Conservation (phyloP, 2,888 invertebrate species). For the Parnassius glacialis region DNA sequence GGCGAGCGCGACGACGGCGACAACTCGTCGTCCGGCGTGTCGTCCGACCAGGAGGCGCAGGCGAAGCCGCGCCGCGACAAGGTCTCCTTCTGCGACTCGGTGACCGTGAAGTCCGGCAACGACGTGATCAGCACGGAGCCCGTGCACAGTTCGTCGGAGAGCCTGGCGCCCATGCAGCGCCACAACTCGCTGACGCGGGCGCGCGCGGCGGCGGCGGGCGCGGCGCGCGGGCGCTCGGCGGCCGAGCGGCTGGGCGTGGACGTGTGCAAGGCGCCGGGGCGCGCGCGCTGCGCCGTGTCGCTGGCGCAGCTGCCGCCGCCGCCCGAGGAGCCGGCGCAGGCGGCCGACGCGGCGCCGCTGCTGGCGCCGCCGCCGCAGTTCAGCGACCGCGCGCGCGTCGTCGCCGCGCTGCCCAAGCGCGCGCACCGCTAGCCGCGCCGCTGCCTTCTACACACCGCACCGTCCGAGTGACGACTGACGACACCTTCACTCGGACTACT, state of each 20-base stretch:
- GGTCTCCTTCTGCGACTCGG: constrained; percentile 75
- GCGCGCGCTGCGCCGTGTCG: constrained; percentile 87
- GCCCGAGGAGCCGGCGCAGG: constrained; percentile 78
- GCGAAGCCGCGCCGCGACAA: constrained; percentile 59
- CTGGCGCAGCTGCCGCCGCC: constrained; percentile 53
- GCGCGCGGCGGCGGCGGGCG: constrained; percentile 75
- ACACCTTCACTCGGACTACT: too few species aligned
- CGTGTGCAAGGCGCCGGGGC: constrained; percentile 83
- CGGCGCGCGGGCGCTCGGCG: constrained; percentile 52
- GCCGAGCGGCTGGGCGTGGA: constrained; percentile 73
- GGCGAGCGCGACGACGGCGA: constrained; percentile 87
- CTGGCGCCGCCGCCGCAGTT: constrained; percentile 85
- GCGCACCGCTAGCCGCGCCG: constrained; percentile 56
- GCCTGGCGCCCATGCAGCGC: constrained; percentile 75
- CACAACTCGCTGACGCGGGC: constrained; percentile 83
- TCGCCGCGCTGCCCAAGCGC: constrained; percentile 90
- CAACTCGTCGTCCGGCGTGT: constrained; percentile 93
- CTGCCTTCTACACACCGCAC: not conserved
- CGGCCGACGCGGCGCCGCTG: constrained; percentile 65
- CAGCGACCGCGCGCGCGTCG: constrained; percentile 92
- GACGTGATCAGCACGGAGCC: constrained; percentile 79
- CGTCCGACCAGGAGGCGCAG: constrained; percentile 88
- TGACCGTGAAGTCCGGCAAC: constrained; percentile 74
- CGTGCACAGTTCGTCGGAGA: constrained; percentile 74
- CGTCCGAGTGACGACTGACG: too few species aligned